Evolutionary conservation across 2,888 invertebrate genomes (phyloP).

Genomic region (Trissolcus brochymenae): DNA sequence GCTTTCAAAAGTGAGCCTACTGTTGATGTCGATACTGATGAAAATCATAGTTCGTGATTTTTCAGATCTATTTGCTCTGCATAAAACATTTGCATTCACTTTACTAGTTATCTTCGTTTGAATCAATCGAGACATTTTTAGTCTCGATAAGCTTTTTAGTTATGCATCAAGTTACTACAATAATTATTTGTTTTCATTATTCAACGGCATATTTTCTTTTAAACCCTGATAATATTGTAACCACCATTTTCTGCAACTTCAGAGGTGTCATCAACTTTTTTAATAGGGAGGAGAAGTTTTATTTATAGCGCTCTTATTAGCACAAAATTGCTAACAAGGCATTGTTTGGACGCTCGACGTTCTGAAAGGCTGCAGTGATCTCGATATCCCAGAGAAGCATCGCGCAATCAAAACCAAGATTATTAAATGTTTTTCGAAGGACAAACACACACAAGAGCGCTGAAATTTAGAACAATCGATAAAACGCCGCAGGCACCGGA

Average conservation of each 20-base stretch:
- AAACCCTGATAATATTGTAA: too few relatives aligned
- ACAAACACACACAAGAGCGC: conserved; percentile 2
- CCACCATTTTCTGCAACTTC: too few relatives aligned
- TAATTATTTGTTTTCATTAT: too few relatives aligned
- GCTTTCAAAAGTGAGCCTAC: background rate
- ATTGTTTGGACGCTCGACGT: conserved; percentile 15
- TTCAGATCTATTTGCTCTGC: background rate
- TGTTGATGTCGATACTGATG: too few relatives aligned
- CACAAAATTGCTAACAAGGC: conserved; percentile 38
- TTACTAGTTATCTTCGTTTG: too few relatives aligned
- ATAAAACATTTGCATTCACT: too few relatives aligned
- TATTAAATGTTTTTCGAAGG: conserved; percentile 28
- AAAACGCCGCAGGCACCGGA: conserved; percentile 4
- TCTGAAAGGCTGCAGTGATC: conserved; percentile 15
- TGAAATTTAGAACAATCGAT: conserved; percentile 41
- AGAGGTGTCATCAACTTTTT: background rate
- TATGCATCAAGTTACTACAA: too few relatives aligned
- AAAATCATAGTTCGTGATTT: background rate
- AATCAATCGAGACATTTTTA: too few relatives aligned
- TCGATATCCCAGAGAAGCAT: conserved; percentile 16
- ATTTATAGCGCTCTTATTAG: conserved; percentile 45
- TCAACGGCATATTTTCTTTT: too few relatives aligned
- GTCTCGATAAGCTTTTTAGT: too few relatives aligned
- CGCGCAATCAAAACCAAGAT: conserved; percentile 33
- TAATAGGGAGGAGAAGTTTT: conserved; percentile 22